phyloP scores from a whole-genome alignment of 2,797 vertebrate genomes.

The Sebastiscus albofasciatus region DNA sequence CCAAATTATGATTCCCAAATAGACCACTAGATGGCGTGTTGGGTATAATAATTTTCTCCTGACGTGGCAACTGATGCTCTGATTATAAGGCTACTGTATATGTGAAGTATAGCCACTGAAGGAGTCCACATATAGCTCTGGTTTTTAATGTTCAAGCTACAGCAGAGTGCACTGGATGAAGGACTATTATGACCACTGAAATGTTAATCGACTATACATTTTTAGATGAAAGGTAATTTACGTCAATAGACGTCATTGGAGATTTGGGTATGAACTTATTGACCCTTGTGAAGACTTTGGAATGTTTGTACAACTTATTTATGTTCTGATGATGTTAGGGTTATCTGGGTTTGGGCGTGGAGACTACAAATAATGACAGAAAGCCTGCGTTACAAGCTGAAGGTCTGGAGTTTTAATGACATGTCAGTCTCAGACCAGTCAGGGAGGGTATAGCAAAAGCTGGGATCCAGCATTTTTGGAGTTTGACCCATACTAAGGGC shows the following conservation, averaged over 20 bases:
- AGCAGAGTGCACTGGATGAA: constrained; percentile 2
- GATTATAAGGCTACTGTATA: not conserved
- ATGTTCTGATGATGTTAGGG: not conserved
- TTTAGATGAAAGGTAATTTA: not conserved
- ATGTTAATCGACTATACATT: not conserved
- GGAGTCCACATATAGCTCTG: constrained; percentile 1
- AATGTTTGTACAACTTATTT: not conserved
- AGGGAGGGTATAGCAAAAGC: not conserved
- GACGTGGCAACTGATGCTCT: constrained; percentile 58
- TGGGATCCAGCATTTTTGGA: not conserved
- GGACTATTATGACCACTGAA: not conserved
- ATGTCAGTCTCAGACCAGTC: not conserved
- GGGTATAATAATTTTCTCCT: not conserved
- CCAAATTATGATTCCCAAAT: not conserved
- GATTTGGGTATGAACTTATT: not conserved
- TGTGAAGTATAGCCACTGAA: not conserved
- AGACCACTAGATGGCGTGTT: constrained; percentile 61
- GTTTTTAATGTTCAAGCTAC: constrained; percentile 13
- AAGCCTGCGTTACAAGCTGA: not conserved
- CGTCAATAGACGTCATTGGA: not conserved
- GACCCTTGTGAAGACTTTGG: not conserved
- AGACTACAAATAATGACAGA: not conserved
- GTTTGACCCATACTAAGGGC: no score
- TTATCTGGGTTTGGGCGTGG: not conserved
- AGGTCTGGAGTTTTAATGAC: not conserved